Percentiles rank a stretch among this genome's conserved stretches.
Conservation (phyloP, 1,140 invertebrate species). For the Plodia interpunctella region DNA sequence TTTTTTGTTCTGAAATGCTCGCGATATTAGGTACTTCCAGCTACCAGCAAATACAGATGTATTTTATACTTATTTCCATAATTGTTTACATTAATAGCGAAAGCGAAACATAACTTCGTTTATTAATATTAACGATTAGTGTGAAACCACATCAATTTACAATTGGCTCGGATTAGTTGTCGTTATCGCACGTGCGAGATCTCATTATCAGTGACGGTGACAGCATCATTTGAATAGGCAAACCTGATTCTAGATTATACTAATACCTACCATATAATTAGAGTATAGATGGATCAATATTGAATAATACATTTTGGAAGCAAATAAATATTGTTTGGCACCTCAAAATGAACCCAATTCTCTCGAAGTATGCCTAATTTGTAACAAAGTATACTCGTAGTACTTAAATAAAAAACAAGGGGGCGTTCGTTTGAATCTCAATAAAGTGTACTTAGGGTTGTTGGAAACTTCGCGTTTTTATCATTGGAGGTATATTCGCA, state of each 20-base stretch:
- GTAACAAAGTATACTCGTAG: conserved; percentile 20
- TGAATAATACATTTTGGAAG: no score
- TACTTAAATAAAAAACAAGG: conserved; percentile 36
- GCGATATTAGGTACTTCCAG: no score
- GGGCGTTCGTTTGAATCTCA: conserved; percentile 32
- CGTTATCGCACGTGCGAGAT: conserved; percentile 16
- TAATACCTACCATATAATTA: no score
- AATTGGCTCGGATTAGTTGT: conserved; percentile 32
- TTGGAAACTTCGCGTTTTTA: conserved; percentile 38
- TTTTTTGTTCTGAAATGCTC: no score
- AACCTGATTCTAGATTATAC: conserved; percentile 10
- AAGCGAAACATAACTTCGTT: no score
- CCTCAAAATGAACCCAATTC: no score
- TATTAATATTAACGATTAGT: no score
- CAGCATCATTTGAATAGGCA: conserved; percentile 6
- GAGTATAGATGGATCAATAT: no score
- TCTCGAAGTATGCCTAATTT: conserved; percentile 18
- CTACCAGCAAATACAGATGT: no score
- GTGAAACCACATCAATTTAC: conserved; percentile 12
- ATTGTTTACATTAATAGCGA: no score
- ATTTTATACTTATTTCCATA: no score
- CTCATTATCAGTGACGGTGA: conserved; percentile 16
- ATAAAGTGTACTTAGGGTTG: conserved; percentile 37
- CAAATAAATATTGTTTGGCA: no score
- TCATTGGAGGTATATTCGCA: conserved; percentile 31